phyloP scores from a whole-genome alignment of 2,797 vertebrate species.

The Mormyrus proboscirostris region DNA sequence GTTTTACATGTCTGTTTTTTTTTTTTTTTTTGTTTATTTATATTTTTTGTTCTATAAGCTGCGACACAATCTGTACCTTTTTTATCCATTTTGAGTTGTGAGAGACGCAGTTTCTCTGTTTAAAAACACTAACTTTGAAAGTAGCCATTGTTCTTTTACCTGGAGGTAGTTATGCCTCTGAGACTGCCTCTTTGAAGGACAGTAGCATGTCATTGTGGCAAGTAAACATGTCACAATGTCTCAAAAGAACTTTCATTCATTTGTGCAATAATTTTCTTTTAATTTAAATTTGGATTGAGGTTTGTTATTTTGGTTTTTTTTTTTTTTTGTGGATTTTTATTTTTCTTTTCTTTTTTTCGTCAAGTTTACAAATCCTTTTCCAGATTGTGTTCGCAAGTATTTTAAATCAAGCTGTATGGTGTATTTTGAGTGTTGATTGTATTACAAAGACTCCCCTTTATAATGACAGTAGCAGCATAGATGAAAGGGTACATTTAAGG shows the following conservation, averaged over 20 bases:
- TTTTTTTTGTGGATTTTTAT: constrained; percentile 44
- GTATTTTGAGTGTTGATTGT: not conserved
- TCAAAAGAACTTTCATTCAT: constrained; percentile 46
- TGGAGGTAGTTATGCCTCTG: constrained; percentile 31
- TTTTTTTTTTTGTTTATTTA: constrained; percentile 38
- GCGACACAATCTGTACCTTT: constrained; percentile 14
- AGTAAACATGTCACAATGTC: not conserved
- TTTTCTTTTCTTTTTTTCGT: constrained; percentile 59
- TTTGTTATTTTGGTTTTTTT: constrained; percentile 67
- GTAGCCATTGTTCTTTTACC: constrained; percentile 23
- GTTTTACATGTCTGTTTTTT: constrained; percentile 11
- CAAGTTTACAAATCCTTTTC: constrained; percentile 68
- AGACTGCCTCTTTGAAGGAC: constrained; percentile 61
- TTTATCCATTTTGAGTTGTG: constrained; percentile 11
- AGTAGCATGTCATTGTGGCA: constrained; percentile 42
- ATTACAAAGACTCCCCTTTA: constrained; percentile 20
- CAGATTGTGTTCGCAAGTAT: constrained; percentile 58
- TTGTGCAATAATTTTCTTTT: constrained; percentile 69
- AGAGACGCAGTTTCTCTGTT: not conserved
- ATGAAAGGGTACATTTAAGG: not conserved
- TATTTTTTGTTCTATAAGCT: constrained; percentile 35
- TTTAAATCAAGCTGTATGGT: constrained; percentile 14
- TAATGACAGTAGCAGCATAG: constrained; percentile 1
- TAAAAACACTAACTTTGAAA: constrained; percentile 1
- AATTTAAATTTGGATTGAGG: constrained; percentile 44